Evolutionary conservation across 2,888 invertebrate genomes (phyloP).

Genomic region (Agrochola lota): DNA sequence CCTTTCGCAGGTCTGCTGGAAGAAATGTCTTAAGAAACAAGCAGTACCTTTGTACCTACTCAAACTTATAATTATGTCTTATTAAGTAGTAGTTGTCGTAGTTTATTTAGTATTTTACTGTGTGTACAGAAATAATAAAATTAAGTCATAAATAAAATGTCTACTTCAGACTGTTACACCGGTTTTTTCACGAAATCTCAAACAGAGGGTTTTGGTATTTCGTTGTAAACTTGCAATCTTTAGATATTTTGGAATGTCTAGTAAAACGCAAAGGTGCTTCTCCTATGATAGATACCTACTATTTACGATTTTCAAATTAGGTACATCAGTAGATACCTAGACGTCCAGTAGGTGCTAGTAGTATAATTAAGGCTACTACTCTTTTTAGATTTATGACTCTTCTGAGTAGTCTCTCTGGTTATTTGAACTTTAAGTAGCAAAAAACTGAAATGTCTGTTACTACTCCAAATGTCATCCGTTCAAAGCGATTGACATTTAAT

Average conservation of each 20-base stretch:
- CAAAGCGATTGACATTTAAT: conserved; percentile 58
- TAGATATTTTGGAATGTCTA: too few relatives aligned
- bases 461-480: conserved; percentile 54
- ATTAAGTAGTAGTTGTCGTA: too few relatives aligned
- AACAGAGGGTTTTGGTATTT: not conserved
- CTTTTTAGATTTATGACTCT: not conserved
- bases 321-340: not conserved
- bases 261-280: not conserved
- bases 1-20: too few relatives aligned
- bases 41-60: too few relatives aligned
- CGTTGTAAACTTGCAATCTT: not conserved
- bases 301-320: conserved; percentile 1
- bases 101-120: too few relatives aligned
- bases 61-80: too few relatives aligned
- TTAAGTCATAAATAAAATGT: too few relatives aligned
- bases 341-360: not conserved
- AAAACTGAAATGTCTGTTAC: conserved; percentile 36
- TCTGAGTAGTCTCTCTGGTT: conserved; percentile 7
- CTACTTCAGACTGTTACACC: not conserved
- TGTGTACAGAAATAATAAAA: too few relatives aligned
- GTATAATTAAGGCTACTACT: not conserved
- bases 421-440: conserved; percentile 34
- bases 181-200: not conserved
- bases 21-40: too few relatives aligned
- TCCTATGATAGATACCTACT: not conserved